Base-by-base conservation (phyloP, 2,888 invertebrate genomes). In the Temnothorax ravouxi region DNA sequence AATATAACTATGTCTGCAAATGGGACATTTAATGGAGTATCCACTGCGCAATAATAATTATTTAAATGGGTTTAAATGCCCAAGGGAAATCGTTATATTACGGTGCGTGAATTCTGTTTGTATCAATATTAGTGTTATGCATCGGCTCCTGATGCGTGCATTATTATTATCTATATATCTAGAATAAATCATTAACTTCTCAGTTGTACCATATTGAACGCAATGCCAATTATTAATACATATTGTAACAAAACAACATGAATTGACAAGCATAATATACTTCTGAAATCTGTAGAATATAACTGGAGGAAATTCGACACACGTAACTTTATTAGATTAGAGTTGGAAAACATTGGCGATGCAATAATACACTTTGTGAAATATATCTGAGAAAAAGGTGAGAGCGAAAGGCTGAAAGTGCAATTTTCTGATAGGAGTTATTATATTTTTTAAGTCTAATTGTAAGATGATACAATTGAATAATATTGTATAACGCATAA, bases 21-120 rank as follows among this genome's bases (percentile, higher is more conserved):
- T 25, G 38, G 25, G 13, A 52, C 25, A 76, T 38, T 76, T 76
- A 66, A 41, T 18, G 18, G 8, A 56, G 13, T 56, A 54, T 25
- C 18, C 9, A 18, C 8, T 66, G 41, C 8, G 21, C 18, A 52
- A 66, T 66, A 52, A 76, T 66, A 76, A 76, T 76, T 66, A 66
- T 76, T 76, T 76, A 66, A 66, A 66, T 76, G 38, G 18, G 5
- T 50, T 76, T 64, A 52, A 76, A 66, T 61, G 25, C 25, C 18
- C 54, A 62, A 21, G 25, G 13, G 15, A 76, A 52, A 38, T 15
- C 13, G 13, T 66, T 76, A 56, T 66, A 21, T 56, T 0, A 41
- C 25, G 18, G 18, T 44, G 25, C 13, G 41, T 59, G 25, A 41
- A 72, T 41, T 44, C 11, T 1, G 18, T 74, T 74, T 44, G 41